These are phyloP conservation scores for Argyra leucocephala DNA, from an alignment of 2,888 invertebrate species.

Conservation along the genomic window DNA sequence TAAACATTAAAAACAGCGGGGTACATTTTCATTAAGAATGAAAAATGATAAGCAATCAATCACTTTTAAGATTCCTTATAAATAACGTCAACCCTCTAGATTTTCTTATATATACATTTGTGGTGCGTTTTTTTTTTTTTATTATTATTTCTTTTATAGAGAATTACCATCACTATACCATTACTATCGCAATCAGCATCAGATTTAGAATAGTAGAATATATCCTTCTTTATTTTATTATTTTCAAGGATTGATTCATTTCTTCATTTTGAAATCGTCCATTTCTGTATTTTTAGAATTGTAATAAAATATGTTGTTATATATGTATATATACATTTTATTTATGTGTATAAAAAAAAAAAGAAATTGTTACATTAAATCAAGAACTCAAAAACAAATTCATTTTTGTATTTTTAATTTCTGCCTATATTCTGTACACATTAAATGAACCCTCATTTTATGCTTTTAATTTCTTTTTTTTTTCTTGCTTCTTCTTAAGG, in stretches of 20 bases:
- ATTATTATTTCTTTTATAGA: background rate
- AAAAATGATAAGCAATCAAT: conserved; percentile 46
- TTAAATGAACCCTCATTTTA: background rate
- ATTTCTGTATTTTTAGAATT: too few relatives aligned
- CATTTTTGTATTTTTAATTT: background rate
- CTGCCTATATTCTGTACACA: background rate
- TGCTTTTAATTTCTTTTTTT: background rate
- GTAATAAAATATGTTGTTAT: too few relatives aligned
- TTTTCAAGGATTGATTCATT: too few relatives aligned
- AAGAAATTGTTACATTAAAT: background rate
- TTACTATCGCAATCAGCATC: too few relatives aligned
- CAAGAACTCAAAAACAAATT: background rate
- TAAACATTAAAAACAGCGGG: conserved; percentile 33
- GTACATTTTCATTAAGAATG: conserved; percentile 47
- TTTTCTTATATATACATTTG: background rate
- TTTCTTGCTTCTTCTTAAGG: background rate
- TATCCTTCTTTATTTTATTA: too few relatives aligned
- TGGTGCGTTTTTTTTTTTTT: background rate
- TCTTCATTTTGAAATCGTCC: too few relatives aligned
- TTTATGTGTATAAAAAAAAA: too few relatives aligned
- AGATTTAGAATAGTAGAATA: too few relatives aligned
- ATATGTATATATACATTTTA: too few relatives aligned
- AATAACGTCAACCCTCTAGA: conserved; percentile 1
- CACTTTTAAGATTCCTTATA: conserved; percentile 32
- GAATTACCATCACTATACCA: too few relatives aligned